Percentiles rank a stretch among this genome's conserved stretches.
These are phyloP conservation scores for Chionoecetes opilio DNA, from an alignment of 1,140 invertebrate species.

Conservation along the genomic window DNA sequence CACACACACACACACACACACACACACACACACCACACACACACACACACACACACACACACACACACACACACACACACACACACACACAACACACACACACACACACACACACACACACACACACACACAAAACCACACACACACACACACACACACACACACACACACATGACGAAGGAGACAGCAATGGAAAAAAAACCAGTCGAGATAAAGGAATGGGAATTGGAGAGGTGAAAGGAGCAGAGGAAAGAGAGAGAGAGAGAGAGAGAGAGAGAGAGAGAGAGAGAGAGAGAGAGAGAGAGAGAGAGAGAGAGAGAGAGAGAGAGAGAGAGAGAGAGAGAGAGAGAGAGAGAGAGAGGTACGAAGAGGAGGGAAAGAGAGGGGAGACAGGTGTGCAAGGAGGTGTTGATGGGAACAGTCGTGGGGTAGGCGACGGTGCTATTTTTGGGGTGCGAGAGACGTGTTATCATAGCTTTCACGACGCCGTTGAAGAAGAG, in stretches of 20 bases:
- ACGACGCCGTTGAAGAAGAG: neutral
- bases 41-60: constrained; percentile 19
- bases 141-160: constrained; percentile 20
- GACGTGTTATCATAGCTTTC: neutral
- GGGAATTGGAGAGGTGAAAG: neutral
- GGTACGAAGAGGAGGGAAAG: too few relatives aligned
- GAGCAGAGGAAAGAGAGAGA: neutral
- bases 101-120: constrained; percentile 21
- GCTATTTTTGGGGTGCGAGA: neutral
- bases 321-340: too few relatives aligned
- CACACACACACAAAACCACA: neutral
- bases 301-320: too few relatives aligned
- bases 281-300: too few relatives aligned
- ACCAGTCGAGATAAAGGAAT: neutral
- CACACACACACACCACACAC: neutral
- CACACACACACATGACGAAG: neutral
- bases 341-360: too few relatives aligned
- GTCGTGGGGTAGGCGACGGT: neutral
- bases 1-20: constrained; percentile 11
- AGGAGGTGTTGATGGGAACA: too few relatives aligned
- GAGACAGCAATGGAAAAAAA: neutral
- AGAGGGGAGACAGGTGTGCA: neutral
- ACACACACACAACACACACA: constrained; percentile 23
- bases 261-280: too few relatives aligned
- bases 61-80: constrained; percentile 15